Conservation (phyloP, 2,888 invertebrate species). For the Phrixothrix hirtus region DNA sequence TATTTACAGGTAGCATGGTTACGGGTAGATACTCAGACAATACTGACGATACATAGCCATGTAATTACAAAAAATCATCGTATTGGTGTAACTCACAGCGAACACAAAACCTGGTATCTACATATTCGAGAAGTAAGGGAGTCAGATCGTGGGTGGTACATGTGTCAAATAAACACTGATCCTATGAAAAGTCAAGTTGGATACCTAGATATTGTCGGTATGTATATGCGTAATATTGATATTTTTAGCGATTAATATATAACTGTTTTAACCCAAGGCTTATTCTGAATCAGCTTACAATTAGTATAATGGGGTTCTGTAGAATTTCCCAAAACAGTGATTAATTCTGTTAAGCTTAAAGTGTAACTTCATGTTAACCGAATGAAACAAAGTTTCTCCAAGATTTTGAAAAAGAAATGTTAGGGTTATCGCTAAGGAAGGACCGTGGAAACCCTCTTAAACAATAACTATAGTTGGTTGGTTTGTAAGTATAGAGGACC, state of each 20-base stretch:
- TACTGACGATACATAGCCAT: slow-evolving; percentile 86
- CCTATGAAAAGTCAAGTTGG: slow-evolving; percentile 76
- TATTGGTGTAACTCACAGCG: slow-evolving; percentile 82
- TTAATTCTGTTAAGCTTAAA: slow-evolving; percentile 10
- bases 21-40: slow-evolving; percentile 88
- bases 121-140: slow-evolving; percentile 83
- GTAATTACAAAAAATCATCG: slow-evolving; percentile 88
- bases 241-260: too few species aligned
- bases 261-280: not conserved
- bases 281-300: too few species aligned
- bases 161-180: slow-evolving; percentile 83
- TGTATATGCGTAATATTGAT: too few species aligned
- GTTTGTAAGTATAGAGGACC: slow-evolving; percentile 19
- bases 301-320: too few species aligned
- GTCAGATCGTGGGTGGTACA: slow-evolving; percentile 87
- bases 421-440: slow-evolving; percentile 14
- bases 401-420: slow-evolving; percentile 17
- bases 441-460: slow-evolving; percentile 20
- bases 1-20: slow-evolving; percentile 81
- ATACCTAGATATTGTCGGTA: slow-evolving; percentile 69
- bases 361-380: slow-evolving; percentile 8
- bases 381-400: slow-evolving; percentile 14
- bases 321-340: slow-evolving; percentile 7
- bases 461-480: slow-evolving; percentile 24
- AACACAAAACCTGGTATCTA: slow-evolving; percentile 84